phyloP scores from a whole-genome alignment of 1,140 invertebrate genomes.

The Drosophila tropicalis region DNA sequence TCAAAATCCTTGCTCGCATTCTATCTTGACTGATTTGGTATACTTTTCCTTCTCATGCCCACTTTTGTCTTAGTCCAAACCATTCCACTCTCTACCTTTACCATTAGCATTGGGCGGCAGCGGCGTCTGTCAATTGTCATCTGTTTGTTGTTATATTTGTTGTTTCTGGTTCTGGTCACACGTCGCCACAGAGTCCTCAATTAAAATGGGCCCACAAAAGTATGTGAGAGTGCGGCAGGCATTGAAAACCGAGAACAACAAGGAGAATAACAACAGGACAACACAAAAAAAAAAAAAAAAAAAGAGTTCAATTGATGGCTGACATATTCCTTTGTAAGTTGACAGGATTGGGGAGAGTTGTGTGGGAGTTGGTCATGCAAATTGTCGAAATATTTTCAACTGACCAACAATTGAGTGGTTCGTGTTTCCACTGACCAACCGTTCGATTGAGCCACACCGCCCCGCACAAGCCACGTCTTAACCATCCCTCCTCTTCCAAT shows the following conservation, averaged over 20 bases:
- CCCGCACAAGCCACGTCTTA: background rate
- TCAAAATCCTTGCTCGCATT: too few relatives aligned
- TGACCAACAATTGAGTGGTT: conserved; percentile 75
- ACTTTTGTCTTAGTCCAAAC: too few relatives aligned
- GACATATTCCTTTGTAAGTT: conserved; percentile 75
- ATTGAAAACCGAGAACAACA: conserved; percentile 42
- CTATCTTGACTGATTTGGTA: too few relatives aligned
- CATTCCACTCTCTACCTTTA: background rate
- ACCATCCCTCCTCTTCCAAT: background rate
- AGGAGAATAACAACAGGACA: background rate
- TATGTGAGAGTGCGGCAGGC: conserved; percentile 39
- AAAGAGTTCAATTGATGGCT: conserved; percentile 77
- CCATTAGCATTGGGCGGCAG: background rate
- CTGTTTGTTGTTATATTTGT: conserved; percentile 51
- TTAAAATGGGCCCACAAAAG: conserved; percentile 62
- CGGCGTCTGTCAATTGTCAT: conserved; percentile 51
- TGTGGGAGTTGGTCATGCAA: conserved; percentile 58
- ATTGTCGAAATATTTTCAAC: conserved; percentile 81
- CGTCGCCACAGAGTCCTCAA: conserved; percentile 69
- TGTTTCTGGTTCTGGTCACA: conserved; percentile 70
- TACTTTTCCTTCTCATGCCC: too few relatives aligned
- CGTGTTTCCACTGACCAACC: conserved; percentile 23
- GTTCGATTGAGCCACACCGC: background rate
- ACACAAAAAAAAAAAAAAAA: conserved; percentile 36
- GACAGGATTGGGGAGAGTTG: conserved; percentile 12